Evolutionary conservation across 2,797 vertebrate species (phyloP), one percentile per base, ranked within the genome.

Genomic region (Malacoctenus gilli): DNA sequence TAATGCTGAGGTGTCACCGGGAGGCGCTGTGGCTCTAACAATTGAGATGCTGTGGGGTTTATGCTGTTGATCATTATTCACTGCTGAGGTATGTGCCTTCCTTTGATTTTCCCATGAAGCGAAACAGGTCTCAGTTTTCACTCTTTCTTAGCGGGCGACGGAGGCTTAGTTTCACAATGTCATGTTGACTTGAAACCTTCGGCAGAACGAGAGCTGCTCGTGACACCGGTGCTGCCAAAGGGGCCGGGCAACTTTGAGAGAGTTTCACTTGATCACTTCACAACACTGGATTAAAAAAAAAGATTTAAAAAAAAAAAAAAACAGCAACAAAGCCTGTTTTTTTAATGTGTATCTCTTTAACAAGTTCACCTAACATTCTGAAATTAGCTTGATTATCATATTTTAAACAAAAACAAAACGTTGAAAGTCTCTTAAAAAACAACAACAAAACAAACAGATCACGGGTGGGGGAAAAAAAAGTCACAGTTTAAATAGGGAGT

Each of bases 71-170:
- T 84, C 85, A 75, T 89, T 89, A 87, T 90, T 91, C 87, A 89
- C 79, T 72, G 58, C 87, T 85, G 62, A 87, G 85, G 87, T 88
- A 90, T 90, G 89, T 74, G 86, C 71, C 73, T 86, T 80, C 81
- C 85, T 90, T 89, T 88, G 85, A 90, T 89, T 89, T 81, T 68
- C 83, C 82, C 83, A 88, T 85, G 76, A 84, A 89, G 87, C 79
- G 61, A 85, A 87, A 73, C 83, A 84, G 79, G 80, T 87, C 81
- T 88, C 87, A 79, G 84, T 84, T 90, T 89, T 89, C 84, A 86
- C 55, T 82, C 83, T 80, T 84, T 79, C 75, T 75, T 61, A 70
- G 76, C 43, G 68, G 67, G 57, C 86, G 80, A n/a, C 42, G 66
- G 46, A 68, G 73, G 78, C 69, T 81, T 48, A 50, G 77, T 82